A percentile compares a stretch with the other conserved stretches of the same genome.
phyloP scores from a whole-genome alignment of 2,113 vertebrate genomes.

The Argyrosomus japonicus region DNA sequence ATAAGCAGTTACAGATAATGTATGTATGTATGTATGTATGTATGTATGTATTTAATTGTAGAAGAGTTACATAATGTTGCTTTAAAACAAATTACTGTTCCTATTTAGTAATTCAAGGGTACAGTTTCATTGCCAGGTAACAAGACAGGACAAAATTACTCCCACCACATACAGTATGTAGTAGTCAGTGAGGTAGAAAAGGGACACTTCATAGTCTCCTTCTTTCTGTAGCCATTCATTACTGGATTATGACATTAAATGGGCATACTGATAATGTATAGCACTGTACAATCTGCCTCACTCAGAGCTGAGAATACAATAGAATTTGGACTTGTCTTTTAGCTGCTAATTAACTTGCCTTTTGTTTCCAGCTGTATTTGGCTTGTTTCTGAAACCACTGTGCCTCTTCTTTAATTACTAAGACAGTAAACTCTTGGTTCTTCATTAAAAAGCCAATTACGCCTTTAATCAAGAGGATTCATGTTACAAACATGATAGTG shows the following conservation, averaged over 20 bases:
- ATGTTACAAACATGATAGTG: conserved; percentile 28
- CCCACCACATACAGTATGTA: neutral
- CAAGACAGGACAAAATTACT: no score
- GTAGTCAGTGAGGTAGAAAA: conserved; percentile 14
- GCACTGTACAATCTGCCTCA: neutral
- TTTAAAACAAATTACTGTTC: no score
- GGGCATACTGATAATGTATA: neutral
- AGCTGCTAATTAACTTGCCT: conserved; percentile 34
- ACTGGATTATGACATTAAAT: conserved; percentile 42
- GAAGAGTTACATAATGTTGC: no score
- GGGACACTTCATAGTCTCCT: neutral
- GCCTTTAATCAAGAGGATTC: conserved; percentile 1
- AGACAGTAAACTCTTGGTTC: conserved; percentile 26
- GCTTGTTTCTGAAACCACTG: conserved; percentile 23
- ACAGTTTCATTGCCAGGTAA: no score
- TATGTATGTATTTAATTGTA: no score
- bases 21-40: no score
- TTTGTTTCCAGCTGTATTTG: conserved; percentile 37
- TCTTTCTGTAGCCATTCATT: conserved; percentile 22
- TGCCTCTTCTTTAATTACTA: conserved; percentile 36
- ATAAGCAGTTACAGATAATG: no score
- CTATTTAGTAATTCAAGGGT: no score
- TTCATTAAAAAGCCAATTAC: conserved; percentile 46
- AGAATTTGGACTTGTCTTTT: conserved; percentile 17
- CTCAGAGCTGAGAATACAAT: conserved; percentile 17